These are phyloP conservation scores for Merops nubicus DNA, from an alignment of 2,113 vertebrate genomes.

Conservation along the genomic window DNA sequence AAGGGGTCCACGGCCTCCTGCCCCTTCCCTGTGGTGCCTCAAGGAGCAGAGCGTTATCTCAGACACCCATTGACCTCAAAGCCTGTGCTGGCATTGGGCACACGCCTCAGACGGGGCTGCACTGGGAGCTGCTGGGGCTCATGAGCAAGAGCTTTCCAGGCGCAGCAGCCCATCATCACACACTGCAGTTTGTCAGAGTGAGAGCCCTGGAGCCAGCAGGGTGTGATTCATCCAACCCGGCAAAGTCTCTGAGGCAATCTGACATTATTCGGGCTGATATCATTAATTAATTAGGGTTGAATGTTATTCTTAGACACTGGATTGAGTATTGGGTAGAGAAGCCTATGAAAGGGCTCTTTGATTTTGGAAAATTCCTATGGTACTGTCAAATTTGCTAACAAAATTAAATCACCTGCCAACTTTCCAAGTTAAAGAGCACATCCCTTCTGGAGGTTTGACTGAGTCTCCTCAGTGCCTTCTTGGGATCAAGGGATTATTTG, in stretches of 20 bases:
- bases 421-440: constrained; percentile 55
- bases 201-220: neutral
- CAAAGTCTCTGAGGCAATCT: constrained; percentile 59
- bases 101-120: neutral
- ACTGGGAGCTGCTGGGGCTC: neutral
- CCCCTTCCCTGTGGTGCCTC: neutral
- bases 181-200: constrained; percentile 38
- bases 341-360: constrained; percentile 65
- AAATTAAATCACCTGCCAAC: constrained; percentile 56
- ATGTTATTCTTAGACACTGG: constrained; percentile 66
- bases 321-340: constrained; percentile 37
- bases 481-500: constrained; percentile 30
- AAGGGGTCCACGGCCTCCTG: fast-evolving
- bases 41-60: neutral
- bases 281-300: constrained; percentile 67
- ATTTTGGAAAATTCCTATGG: constrained; percentile 66
- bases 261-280: constrained; percentile 68
- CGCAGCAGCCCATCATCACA: neutral
- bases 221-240: constrained; percentile 54
- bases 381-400: constrained; percentile 53
- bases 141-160: neutral
- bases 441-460: constrained; percentile 37
- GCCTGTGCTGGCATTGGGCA: fast-evolving
- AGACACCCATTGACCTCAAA: neutral
- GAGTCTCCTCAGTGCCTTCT: constrained; percentile 39